Evolutionary conservation across 1,140 invertebrate genomes (phyloP), one percentile per base, ranked within the genome.

Genomic region (Penaeus japonicus): DNA sequence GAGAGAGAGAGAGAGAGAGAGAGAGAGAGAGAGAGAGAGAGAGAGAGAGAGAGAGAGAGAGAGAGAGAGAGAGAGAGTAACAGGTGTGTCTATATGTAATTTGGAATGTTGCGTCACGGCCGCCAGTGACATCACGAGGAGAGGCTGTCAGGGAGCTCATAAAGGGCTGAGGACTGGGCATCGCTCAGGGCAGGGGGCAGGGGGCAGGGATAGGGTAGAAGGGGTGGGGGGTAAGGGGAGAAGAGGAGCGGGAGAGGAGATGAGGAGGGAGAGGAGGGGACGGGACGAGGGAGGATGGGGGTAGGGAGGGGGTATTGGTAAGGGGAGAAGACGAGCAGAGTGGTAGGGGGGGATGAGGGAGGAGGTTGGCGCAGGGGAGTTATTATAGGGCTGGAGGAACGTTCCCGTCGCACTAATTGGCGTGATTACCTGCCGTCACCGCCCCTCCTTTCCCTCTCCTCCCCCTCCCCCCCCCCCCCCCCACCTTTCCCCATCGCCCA

Each of bases 391-490:
- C 22, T 20, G 20, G 27, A 39, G 24, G 59, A 84, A 32, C 82
- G 62, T 70, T n/a, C 35, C 65, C 62, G 83, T 54, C 83, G 55
- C 83, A 55, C 83, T 75, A 84, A 84, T 84, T 73, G 83, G 65
- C 39, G 62, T 75, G 53, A 84, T 84, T 39, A 84, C 82, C 57
- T 84, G 59, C 82, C 54, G 32, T 62, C 65, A 62, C 59, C 82
- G 32, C 32, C 82, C 82, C 32, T 32, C 32, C 35, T 35, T 4
- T 24, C 53, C 20, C 62, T 10, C 7, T 12, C 59, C 24, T 15
- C 73, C 79, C 24, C 1, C 30, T 30, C 39, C 15, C 54, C 53
- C 12, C 39, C 0, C 39, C 39, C 39, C 2, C 10, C 24, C 79
- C 57, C 39, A 5, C 7, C 2, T 12, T 12, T 12, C 7, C 39